Evolutionary conservation across 2,797 vertebrate species (phyloP), one percentile per base, ranked within the genome.

Genomic region (Xenentodon cancila): DNA sequence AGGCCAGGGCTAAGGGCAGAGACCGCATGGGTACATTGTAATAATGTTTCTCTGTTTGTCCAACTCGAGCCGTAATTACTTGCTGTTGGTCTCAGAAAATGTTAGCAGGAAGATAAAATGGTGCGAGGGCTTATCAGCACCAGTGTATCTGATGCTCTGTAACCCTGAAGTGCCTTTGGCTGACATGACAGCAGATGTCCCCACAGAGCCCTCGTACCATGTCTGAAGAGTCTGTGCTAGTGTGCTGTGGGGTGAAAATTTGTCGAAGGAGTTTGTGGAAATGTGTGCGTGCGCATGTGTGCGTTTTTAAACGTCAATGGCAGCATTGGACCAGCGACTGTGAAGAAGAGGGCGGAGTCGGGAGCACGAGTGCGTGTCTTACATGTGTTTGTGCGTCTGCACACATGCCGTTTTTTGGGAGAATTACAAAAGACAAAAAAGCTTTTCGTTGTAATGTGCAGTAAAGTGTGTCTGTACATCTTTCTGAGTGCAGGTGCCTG

Each of bases 141-240:
- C 5, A 50, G 53, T 56, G 61, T 70, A 50, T 71, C 7, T 19
- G 48, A 47, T 44, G 58, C 53, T 73, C 37, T 45, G 62, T 68
- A 30, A 40, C 62, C 66, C 68, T 18, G 43, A 56, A 59, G 68
- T 53, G 55, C 50, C 63, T 82, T 20, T 63, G 54, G 52, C 64
- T 77, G 83, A 76, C 75, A 69, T 59, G 88, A 88, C 84, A 86
- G 58, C 77, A 69, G 67, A 68, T 49, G 76, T 87, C 91, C 81
- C 86, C 1, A 22, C 71, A 87, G 88, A 85, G 82, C 63, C 56
- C 58, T 77, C 3, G 69, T 73, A 81, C 88, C 82, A 75, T 82
- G 84, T 87, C 80, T 75, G 77, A 59, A 79, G 78, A 76, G 80
- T 84, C 78, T 69, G 60, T 25, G 67, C 50, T 69, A 59, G 62